These are phyloP conservation scores for Cyaniris semiargus DNA, from an alignment of 2,888 invertebrate genomes.

Conservation along the genomic window DNA sequence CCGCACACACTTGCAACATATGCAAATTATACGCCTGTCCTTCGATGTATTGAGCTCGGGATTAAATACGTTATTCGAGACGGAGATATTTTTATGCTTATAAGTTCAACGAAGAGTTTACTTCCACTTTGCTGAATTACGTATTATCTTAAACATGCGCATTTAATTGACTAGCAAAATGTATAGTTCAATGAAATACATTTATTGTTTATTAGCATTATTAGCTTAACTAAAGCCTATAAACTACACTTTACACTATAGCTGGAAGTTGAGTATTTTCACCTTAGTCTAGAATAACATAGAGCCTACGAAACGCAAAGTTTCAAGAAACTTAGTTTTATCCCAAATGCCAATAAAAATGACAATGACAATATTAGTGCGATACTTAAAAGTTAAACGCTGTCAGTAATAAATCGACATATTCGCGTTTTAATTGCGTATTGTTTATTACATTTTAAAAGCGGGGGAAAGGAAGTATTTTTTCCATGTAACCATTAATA, in stretches of 20 bases:
- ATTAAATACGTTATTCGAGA: not conserved
- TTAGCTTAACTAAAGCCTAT: too few species aligned
- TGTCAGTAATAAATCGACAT: conserved; percentile 63
- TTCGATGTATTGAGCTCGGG: conserved; percentile 19
- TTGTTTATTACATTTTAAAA: conserved; percentile 78
- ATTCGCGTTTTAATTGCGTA: conserved; percentile 77
- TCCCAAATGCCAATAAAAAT: too few species aligned
- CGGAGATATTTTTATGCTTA: not conserved
- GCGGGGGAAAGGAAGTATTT: conserved; percentile 82
- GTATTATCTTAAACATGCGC: not conserved
- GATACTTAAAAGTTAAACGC: too few species aligned
- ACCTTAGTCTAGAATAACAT: too few species aligned
- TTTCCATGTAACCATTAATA: conserved; percentile 85
- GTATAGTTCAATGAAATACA: too few species aligned
- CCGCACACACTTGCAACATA: conserved; percentile 49
- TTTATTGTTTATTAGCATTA: too few species aligned
- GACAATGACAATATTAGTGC: too few species aligned
- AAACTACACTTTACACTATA: too few species aligned
- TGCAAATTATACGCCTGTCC: conserved; percentile 28
- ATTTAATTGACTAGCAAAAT: not conserved
- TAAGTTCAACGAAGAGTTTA: not conserved
- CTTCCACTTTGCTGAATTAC: not conserved
- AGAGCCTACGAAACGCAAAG: not conserved
- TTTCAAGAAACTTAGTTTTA: not conserved
- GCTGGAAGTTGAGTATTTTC: too few species aligned